Evolutionary conservation across 2,797 vertebrate genomes (phyloP).

Genomic region (Pangasius macronema): DNA sequence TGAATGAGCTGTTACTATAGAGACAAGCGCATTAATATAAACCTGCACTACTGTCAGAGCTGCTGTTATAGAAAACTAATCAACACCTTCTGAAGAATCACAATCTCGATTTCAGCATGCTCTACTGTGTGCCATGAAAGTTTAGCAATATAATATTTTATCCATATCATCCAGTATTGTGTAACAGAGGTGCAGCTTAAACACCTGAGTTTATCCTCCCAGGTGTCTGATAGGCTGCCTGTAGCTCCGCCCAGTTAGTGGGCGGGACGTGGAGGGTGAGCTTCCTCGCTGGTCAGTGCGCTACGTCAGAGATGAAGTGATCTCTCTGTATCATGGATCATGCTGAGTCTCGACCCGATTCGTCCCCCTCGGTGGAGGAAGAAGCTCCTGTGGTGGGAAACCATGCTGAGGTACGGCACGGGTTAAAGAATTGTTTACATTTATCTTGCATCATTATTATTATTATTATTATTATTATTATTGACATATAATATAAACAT

Average conservation of each 20-base stretch:
- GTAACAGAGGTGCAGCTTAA: neutral
- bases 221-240: neutral
- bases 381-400: conserved; percentile 62
- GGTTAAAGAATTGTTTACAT: neutral
- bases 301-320: conserved; percentile 48
- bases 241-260: conserved; percentile 13
- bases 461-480: too few species aligned
- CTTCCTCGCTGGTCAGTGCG: conserved; percentile 11
- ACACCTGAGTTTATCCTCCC: neutral
- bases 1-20: neutral
- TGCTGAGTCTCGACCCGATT: conserved; percentile 57
- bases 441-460: neutral
- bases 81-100: neutral
- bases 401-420: conserved; percentile 70
- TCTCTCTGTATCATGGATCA: conserved; percentile 69
- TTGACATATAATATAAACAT: too few species aligned
- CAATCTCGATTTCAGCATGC: neutral
- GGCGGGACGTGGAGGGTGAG: neutral
- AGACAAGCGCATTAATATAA: neutral
- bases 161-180: neutral
- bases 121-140: neutral
- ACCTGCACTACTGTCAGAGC: neutral
- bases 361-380: conserved; percentile 49
- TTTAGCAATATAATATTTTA: neutral
- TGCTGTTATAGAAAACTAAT: neutral